A percentile compares a stretch with the other conserved stretches of the same genome.
These are phyloP conservation scores for Galeruca laticollis DNA, from an alignment of 2,888 invertebrate species.

Conservation along the genomic window DNA sequence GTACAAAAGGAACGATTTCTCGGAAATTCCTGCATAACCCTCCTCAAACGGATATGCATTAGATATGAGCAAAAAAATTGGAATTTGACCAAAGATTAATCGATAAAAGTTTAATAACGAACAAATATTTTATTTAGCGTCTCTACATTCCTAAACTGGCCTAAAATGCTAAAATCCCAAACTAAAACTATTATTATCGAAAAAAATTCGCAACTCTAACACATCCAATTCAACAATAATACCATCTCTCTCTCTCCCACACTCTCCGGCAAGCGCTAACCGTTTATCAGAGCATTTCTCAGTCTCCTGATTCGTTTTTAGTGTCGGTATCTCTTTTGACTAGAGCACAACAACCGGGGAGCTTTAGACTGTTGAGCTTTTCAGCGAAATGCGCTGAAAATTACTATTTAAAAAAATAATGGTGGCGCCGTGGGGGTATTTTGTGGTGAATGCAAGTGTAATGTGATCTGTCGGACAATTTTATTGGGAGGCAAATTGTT, in stretches of 20 bases:
- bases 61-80: too few relatives aligned
- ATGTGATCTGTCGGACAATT: conserved; percentile 45
- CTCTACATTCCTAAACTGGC: too few relatives aligned
- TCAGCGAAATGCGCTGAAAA: background rate
- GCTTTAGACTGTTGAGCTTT: background rate
- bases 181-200: too few relatives aligned
- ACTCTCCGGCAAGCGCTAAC: conserved; percentile 5
- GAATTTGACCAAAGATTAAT: too few relatives aligned
- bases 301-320: conserved; percentile 7
- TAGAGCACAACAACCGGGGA: conserved; percentile 5
- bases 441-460: conserved; percentile 1
- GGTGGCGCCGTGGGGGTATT: conserved; percentile 5
- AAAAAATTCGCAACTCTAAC: background rate
- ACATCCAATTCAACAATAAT: conserved; percentile 9
- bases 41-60: too few relatives aligned
- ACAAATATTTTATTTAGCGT: too few relatives aligned
- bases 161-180: too few relatives aligned
- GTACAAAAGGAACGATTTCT: conserved; percentile 5
- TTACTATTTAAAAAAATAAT: background rate
- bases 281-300: conserved; percentile 1
- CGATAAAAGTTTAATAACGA: too few relatives aligned
- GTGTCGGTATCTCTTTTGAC: conserved; percentile 24
- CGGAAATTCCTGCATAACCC: background rate
- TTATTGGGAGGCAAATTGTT: conserved; percentile 51
- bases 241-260: conserved; percentile 17